These are phyloP conservation scores for Cavia porcellus DNA, from an alignment of 2,113 vertebrate genomes.

Conservation along the genomic window DNA sequence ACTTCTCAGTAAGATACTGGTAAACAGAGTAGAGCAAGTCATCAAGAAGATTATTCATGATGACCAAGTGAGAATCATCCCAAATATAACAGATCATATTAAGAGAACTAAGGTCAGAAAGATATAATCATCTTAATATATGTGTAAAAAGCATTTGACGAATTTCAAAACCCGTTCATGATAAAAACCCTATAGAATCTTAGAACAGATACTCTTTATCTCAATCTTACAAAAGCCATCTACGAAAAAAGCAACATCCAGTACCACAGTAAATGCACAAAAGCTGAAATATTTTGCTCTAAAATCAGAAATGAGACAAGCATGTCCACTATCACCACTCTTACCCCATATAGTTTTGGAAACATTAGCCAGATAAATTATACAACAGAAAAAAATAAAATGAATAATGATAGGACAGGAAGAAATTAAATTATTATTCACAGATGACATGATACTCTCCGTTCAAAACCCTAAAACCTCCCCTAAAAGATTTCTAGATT, in stretches of 20 bases:
- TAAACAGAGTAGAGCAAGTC: not conserved
- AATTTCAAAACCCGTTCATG: not conserved
- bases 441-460: no score
- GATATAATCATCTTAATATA: not conserved
- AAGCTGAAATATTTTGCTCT: not conserved
- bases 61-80: not conserved
- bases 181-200: not conserved
- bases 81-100: not conserved
- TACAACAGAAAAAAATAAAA: no score
- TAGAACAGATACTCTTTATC: not conserved
- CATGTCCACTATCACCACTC: no score
- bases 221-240: not conserved
- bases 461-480: not conserved
- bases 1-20: not conserved
- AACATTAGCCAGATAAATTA: no score
- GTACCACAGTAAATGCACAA: not conserved
- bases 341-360: no score
- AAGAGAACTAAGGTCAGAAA: not conserved
- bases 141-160: not conserved
- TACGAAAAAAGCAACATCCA: not conserved
- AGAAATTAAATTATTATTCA: no score
- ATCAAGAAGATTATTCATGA: not conserved
- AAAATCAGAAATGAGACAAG: no score
- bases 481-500: not conserved
- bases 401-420: no score